Conservation (phyloP, 2,113 vertebrate species). For the Barnardius zonarius region DNA sequence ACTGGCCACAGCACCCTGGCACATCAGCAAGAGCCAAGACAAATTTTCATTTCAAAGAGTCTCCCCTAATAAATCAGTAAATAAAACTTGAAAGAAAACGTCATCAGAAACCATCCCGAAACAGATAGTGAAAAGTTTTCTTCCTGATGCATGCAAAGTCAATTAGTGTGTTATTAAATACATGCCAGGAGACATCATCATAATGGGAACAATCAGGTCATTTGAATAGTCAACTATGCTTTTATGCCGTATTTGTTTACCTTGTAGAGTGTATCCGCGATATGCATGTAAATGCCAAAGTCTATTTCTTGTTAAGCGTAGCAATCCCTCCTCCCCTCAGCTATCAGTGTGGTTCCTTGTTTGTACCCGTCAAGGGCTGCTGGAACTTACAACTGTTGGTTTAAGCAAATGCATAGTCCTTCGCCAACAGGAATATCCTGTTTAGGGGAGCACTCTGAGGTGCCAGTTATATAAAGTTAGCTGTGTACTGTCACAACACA, state of each 20-base stretch:
- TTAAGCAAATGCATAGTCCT: constrained; percentile 70
- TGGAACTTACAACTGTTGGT: constrained; percentile 70
- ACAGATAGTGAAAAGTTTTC: neutral
- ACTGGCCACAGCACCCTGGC: neutral
- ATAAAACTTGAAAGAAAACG: neutral
- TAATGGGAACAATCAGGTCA: constrained; percentile 31
- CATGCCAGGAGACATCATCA: constrained; percentile 19
- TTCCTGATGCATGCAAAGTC: neutral
- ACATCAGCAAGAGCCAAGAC: neutral
- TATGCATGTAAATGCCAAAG: constrained; percentile 52
- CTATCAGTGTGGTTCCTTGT: constrained; percentile 69
- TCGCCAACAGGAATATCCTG: constrained; percentile 81
- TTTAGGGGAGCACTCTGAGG: constrained; percentile 51
- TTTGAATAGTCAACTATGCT: constrained; percentile 53
- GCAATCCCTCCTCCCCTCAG: constrained; percentile 31
- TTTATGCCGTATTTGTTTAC: constrained; percentile 60
- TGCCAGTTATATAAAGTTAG: constrained; percentile 73
- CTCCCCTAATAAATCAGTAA: neutral
- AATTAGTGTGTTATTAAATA: neutral
- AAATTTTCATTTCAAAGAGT: constrained; percentile 10
- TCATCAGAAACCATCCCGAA: neutral
- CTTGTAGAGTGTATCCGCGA: neutral
- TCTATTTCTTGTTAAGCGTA: constrained; percentile 38
- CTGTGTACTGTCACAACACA: constrained; percentile 41
- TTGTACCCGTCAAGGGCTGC: constrained; percentile 68